A percentile compares a stretch with the other conserved stretches of the same genome.
These are phyloP conservation scores for Halocaridina rubra DNA, from an alignment of 2,888 invertebrate species.

Conservation along the genomic window DNA sequence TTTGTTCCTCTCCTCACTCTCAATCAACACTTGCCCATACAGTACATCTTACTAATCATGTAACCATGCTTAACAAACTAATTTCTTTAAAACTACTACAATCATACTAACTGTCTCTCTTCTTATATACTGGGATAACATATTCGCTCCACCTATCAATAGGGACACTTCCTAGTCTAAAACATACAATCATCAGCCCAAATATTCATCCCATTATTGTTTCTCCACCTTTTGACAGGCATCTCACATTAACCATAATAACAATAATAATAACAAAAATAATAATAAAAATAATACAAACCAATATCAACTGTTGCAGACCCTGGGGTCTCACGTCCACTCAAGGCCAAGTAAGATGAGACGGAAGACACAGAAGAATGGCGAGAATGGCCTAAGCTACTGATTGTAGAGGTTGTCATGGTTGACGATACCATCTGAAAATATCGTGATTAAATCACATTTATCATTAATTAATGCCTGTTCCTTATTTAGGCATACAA, in stretches of 20 bases:
- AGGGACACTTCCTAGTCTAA: neutral
- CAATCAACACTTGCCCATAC: no score
- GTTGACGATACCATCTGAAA: slow-evolving; percentile 20
- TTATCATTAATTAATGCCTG: neutral
- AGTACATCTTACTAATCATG: no score
- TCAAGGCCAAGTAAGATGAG: slow-evolving; percentile 51
- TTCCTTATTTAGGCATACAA: neutral
- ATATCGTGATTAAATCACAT: neutral
- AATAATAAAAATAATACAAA: no score
- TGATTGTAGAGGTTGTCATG: slow-evolving; percentile 37
- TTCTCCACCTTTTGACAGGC: no score
- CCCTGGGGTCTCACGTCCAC: slow-evolving; percentile 50
- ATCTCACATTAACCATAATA: neutral
- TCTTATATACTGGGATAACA: no score
- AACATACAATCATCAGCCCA: neutral
- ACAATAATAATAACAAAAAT: no score
- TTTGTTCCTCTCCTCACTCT: no score
- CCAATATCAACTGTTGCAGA: slow-evolving; percentile 55
- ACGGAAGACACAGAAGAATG: slow-evolving; percentile 61
- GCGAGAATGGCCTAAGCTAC: slow-evolving; percentile 53
- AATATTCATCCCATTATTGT: no score
- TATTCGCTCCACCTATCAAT: no score
- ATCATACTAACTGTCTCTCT: no score
- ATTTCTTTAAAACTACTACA: no score
- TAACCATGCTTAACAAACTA: no score